These are phyloP conservation scores for Glossophaga mutica DNA, from an alignment of 2,797 vertebrate genomes.

Conservation along the genomic window DNA sequence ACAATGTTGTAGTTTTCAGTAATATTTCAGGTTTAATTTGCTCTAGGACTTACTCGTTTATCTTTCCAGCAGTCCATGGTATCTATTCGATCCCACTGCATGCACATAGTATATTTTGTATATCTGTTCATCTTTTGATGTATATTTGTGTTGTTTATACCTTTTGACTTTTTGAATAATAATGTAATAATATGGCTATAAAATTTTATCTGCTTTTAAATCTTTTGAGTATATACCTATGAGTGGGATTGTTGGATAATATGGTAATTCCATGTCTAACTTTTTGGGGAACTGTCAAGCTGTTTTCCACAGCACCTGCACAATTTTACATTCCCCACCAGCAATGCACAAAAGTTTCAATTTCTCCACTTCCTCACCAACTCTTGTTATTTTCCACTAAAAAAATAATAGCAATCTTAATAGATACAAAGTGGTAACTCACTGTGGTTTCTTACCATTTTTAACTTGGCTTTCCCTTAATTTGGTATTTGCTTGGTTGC, in stretches of 20 bases:
- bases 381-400: neutral
- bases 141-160: neutral
- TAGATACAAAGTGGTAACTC: neutral
- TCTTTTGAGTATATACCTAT: neutral
- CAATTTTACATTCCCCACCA: neutral
- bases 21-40: neutral
- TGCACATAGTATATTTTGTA: neutral
- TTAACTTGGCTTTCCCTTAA: conserved; percentile 22
- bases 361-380: conserved; percentile 11
- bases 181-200: neutral
- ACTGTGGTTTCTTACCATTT: conserved; percentile 6
- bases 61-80: neutral
- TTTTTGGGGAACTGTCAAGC: neutral
- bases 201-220: neutral
- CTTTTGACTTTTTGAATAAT: neutral
- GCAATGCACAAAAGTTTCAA: neutral
- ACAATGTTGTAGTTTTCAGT: neutral
- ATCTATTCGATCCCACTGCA: neutral
- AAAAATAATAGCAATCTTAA: neutral
- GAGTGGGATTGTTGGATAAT: neutral
- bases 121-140: neutral
- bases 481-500: neutral
- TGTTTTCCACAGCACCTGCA: neutral
- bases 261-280: neutral
- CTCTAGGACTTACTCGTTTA: neutral